These are phyloP conservation scores for Mormyrops attenuatus DNA, from an alignment of 2,797 vertebrate genomes.

Conservation along the genomic window DNA sequence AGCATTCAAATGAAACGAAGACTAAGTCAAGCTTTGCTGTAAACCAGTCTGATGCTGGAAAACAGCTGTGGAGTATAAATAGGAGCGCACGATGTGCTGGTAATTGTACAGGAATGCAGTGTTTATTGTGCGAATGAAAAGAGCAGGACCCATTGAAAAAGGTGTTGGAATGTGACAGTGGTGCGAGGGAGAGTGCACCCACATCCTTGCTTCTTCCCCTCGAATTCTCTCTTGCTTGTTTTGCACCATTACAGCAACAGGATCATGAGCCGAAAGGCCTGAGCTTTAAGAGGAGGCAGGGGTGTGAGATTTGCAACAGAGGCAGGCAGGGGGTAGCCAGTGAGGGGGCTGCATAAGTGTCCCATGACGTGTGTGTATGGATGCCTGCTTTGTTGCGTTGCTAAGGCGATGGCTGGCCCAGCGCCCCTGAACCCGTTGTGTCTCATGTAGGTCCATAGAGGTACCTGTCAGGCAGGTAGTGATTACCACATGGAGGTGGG, in stretches of 20 bases:
- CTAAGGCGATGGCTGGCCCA: slow-evolving; percentile 25
- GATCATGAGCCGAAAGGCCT: slow-evolving; percentile 33
- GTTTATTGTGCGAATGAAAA: slow-evolving; percentile 50
- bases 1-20: slow-evolving; percentile 25
- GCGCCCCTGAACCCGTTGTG: not conserved
- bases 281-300: slow-evolving; percentile 16
- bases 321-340: slow-evolving; percentile 25
- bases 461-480: not conserved
- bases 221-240: slow-evolving; percentile 26
- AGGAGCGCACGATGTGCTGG: slow-evolving; percentile 34
- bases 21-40: slow-evolving; percentile 30
- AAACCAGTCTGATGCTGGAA: slow-evolving; percentile 39
- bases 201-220: not conserved
- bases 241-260: slow-evolving; percentile 45
- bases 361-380: slow-evolving; percentile 34
- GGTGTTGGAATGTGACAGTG: slow-evolving; percentile 44
- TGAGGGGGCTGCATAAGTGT: slow-evolving; percentile 37
- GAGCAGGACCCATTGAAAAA: slow-evolving; percentile 41
- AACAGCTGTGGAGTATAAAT: slow-evolving; percentile 48
- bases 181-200: slow-evolving; percentile 16
- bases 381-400: slow-evolving; percentile 36
- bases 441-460: not conserved
- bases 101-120: slow-evolving; percentile 46
- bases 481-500: not conserved
- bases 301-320: slow-evolving; percentile 35